These are phyloP conservation scores for Microcebus ravelobensis DNA, from an alignment of 2,113 vertebrate species.

Conservation along the genomic window DNA sequence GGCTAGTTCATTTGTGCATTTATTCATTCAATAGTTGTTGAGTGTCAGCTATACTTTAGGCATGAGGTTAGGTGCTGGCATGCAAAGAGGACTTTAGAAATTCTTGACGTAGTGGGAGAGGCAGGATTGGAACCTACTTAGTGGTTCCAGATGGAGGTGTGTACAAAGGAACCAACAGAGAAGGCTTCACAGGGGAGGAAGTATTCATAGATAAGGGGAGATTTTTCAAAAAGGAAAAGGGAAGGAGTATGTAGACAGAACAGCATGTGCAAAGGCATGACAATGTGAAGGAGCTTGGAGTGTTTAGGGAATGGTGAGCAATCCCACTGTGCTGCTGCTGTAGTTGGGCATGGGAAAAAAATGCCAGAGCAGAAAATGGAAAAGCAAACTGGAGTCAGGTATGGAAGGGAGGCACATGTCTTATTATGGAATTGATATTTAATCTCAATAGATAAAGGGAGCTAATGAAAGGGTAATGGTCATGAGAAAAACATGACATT, in stretches of 20 bases:
- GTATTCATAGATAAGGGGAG: not conserved
- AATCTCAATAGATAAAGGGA: not conserved
- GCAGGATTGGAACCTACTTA: not conserved
- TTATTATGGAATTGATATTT: not conserved
- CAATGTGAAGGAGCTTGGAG: not conserved
- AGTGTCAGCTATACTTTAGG: not conserved
- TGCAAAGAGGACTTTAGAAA: not conserved
- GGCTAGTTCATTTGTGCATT: not conserved
- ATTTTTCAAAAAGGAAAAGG: not conserved
- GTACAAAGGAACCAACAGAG: not conserved
- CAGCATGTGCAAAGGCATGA: not conserved
- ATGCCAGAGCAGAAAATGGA: not conserved
- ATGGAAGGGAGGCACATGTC: not conserved
- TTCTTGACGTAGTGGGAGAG: not conserved
- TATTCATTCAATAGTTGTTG: not conserved
- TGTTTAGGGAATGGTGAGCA: not conserved
- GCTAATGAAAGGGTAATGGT: not conserved
- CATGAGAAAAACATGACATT: not conserved
- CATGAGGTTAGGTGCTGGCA: not conserved
- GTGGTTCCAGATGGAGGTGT: not conserved
- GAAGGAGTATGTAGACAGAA: not conserved
- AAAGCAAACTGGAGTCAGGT: not conserved
- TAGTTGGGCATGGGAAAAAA: too few species aligned
- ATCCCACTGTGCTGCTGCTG: not conserved
- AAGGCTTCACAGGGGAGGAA: not conserved